A percentile compares a stretch with the other conserved stretches of the same genome.
phyloP scores from a whole-genome alignment of 2,113 vertebrate genomes.

The Lampris incognitus region DNA sequence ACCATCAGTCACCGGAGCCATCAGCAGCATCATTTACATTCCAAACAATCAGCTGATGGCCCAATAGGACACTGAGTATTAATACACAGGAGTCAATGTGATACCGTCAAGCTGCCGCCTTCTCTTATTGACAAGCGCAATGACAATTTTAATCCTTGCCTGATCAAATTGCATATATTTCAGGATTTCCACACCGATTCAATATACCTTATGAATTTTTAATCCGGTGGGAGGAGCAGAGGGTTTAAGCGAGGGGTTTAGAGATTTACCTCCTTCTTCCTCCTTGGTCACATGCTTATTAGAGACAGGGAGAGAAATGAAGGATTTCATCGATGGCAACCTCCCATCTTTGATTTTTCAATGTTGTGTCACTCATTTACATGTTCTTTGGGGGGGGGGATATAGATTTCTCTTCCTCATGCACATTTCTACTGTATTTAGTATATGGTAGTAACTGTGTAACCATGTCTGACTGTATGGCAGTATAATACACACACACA shows the following conservation, averaged over 20 bases:
- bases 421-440: too few species aligned
- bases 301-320: constrained; percentile 11
- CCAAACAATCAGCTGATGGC: constrained; percentile 94
- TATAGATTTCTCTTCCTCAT: too few species aligned
- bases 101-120: constrained; percentile 80
- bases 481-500: too few species aligned
- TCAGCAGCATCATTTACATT: constrained; percentile 96
- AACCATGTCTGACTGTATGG: too few species aligned
- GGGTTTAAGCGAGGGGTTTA: constrained; percentile 27
- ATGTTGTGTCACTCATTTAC: constrained; percentile 14
- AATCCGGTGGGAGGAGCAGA: constrained; percentile 64
- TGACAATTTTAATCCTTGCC: constrained; percentile 84
- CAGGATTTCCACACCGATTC: constrained; percentile 79
- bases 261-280: constrained; percentile 54
- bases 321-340: constrained; percentile 21
- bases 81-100: constrained; percentile 88
- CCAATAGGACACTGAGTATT: constrained; percentile 89
- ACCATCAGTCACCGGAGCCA: constrained; percentile 96
- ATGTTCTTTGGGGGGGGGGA: neutral
- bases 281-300: constrained; percentile 10
- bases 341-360: constrained; percentile 16
- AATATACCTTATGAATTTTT: constrained; percentile 83
- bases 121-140: constrained; percentile 85
- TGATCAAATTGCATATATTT: constrained; percentile 85
- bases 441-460: too few species aligned